These are phyloP conservation scores for Tinamus guttatus DNA, from an alignment of 2,113 vertebrate genomes.

Conservation along the genomic window DNA sequence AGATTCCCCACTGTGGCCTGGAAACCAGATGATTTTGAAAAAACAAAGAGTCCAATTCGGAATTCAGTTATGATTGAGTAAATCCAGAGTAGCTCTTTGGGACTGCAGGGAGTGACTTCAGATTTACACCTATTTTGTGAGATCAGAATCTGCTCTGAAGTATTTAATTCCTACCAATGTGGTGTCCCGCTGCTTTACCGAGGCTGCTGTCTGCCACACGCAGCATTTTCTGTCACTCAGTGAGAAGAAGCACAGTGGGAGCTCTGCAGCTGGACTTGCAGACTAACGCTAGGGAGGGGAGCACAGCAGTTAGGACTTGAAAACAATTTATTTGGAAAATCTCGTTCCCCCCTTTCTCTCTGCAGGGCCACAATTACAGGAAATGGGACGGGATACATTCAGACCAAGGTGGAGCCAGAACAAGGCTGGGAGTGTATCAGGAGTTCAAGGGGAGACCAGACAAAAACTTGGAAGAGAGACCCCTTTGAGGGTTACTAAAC, in stretches of 20 bases:
- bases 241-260: constrained; percentile 2
- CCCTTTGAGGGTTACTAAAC: background rate
- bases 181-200: constrained; percentile 13
- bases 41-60: background rate
- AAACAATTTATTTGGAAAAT: constrained; percentile 8
- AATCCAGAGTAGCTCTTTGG: background rate
- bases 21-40: constrained; percentile 25
- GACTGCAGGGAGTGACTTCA: background rate
- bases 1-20: constrained; percentile 2
- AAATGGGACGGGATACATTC: background rate
- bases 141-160: background rate
- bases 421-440: background rate
- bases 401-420: background rate
- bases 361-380: constrained; percentile 2
- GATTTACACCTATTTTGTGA: background rate
- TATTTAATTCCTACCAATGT: background rate
- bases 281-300: background rate
- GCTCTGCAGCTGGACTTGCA: constrained; percentile 36
- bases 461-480: background rate
- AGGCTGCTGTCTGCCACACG: background rate
- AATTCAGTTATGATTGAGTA: background rate
- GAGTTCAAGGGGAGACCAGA: constrained; percentile 12
- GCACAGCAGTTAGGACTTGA: background rate
- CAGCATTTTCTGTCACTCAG: background rate
- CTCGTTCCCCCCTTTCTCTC: background rate